Percentiles rank a stretch among this genome's conserved stretches.
phyloP scores from a whole-genome alignment of 2,888 invertebrate genomes.

The Zootermopsis nevadensis region DNA sequence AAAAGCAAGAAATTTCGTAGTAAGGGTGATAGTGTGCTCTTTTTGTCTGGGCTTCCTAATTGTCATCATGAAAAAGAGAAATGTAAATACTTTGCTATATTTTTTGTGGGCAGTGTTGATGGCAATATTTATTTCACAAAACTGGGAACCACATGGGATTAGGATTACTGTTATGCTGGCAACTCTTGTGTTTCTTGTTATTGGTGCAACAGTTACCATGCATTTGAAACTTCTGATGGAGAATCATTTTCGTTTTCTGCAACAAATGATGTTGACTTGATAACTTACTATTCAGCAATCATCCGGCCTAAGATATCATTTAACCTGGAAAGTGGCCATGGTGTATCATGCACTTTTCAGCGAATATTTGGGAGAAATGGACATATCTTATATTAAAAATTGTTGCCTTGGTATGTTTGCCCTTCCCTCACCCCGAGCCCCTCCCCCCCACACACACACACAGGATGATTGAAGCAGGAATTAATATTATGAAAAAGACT shows the following conservation, averaged over 20 bases:
- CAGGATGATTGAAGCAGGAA: conserved; percentile 9
- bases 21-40: conserved; percentile 6
- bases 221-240: not conserved
- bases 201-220: conserved; percentile 9
- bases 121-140: conserved; percentile 16
- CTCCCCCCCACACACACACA: too few relatives aligned
- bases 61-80: conserved; percentile 24
- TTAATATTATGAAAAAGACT: conserved; percentile 36
- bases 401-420: conserved; percentile 48
- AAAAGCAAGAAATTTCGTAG: conserved; percentile 7
- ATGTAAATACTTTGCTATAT: conserved; percentile 38
- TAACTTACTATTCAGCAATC: conserved; percentile 6
- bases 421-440: too few relatives aligned
- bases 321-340: conserved; percentile 1
- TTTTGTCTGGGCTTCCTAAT: conserved; percentile 9
- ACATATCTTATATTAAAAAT: conserved; percentile 40
- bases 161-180: not conserved
- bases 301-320: conserved; percentile 17
- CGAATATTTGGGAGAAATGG: conserved; percentile 8
- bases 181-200: not conserved
- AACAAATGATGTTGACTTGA: not conserved
- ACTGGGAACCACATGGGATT: not conserved
- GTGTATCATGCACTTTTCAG: conserved; percentile 9
- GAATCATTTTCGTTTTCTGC: not conserved
- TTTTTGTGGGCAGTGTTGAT: conserved; percentile 38